Base-by-base conservation (phyloP, 1,140 invertebrate genomes). In the Penaeus vannamei region DNA sequence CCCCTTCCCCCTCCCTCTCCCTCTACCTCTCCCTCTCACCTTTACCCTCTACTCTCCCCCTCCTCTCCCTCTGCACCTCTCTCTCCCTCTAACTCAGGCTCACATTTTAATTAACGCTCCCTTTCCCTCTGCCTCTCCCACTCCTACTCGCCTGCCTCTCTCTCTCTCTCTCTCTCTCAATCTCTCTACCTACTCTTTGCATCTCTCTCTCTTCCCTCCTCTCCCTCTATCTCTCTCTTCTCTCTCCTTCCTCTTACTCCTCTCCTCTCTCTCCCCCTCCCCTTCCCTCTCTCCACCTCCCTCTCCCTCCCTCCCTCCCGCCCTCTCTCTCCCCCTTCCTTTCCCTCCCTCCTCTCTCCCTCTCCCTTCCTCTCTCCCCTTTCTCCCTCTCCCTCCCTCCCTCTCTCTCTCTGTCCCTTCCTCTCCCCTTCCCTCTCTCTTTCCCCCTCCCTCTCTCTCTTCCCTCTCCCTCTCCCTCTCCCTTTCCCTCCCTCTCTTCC, bases 1-100 rank as follows among this genome's bases (percentile, higher is more conserved):
- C 36, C 5, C 1, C 36, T 36, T 5, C 5, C 36, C 5, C 36
- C 5, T 36, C 1, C 36, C 5, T 36, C 5, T 1, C 5, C 36
- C 5, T 5, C 5, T 5, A 2, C 5, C 5, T 5, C 5, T 5
- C 5, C 5, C 5, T 5, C 5, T 5, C 5, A 2, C 5, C 36
- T 36, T 5, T 36, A 1, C 5, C 36, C 5, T 5, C 36, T 36
- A 2, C 36, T 36, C 36, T 36, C 36, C 5, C 36, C 5, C 36
- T 36, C 36, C 5, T 5, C 5, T 5, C 5, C 36, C 5, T 5
- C 5, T 5, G 1, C n/a, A n/a, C n/a, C n/a, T n/a, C n/a, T n/a
- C n/a, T n/a, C n/a, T n/a, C n/a, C n/a, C n/a, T n/a, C n/a, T n/a
- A n/a, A n/a, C n/a, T n/a, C n/a, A n/a, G n/a, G n/a, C n/a, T n/a